Percentiles rank a stretch among this genome's conserved stretches.
Evolutionary conservation across 1,140 invertebrate genomes (phyloP).

Genomic region (Drosophila miranda): DNA sequence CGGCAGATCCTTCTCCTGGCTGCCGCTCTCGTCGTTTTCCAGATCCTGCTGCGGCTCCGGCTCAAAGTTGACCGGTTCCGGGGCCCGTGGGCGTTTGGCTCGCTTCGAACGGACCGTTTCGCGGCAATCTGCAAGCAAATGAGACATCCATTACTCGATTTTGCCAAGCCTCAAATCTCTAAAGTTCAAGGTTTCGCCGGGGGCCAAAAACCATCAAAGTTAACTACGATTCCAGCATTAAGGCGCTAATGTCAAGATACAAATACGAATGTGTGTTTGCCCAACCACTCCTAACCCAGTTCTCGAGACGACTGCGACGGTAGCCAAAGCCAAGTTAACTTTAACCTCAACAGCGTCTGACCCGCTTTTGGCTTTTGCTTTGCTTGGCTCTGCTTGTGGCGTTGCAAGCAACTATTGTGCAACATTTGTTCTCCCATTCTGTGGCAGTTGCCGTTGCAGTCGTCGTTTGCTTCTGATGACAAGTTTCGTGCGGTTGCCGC

Average conservation of each 20-base stretch:
- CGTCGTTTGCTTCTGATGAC: constrained; percentile 41
- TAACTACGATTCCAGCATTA: constrained; percentile 1
- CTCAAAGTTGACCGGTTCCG: constrained; percentile 84
- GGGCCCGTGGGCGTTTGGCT: constrained; percentile 86
- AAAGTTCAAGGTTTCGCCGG: constrained; percentile 70
- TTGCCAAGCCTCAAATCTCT: constrained; percentile 47
- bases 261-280: constrained; percentile 1
- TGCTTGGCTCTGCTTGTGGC: constrained; percentile 7
- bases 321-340: constrained; percentile 42
- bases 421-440: constrained; percentile 49
- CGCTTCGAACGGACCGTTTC: constrained; percentile 82
- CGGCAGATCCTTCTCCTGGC: constrained; percentile 83
- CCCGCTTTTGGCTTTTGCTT: constrained; percentile 36
- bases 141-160: constrained; percentile 1
- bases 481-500: constrained; percentile 49
- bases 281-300: constrained; percentile 31
- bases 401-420: constrained; percentile 35
- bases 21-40: constrained; percentile 86
- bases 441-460: constrained; percentile 25
- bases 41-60: constrained; percentile 87
- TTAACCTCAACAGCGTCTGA: constrained; percentile 43
- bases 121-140: constrained; percentile 83
- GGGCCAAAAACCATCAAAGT: not conserved
- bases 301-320: constrained; percentile 6
- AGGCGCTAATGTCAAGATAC: constrained; percentile 59